Evolutionary conservation across 2,113 vertebrate genomes (phyloP).

Genomic region (Sander lucioperca): DNA sequence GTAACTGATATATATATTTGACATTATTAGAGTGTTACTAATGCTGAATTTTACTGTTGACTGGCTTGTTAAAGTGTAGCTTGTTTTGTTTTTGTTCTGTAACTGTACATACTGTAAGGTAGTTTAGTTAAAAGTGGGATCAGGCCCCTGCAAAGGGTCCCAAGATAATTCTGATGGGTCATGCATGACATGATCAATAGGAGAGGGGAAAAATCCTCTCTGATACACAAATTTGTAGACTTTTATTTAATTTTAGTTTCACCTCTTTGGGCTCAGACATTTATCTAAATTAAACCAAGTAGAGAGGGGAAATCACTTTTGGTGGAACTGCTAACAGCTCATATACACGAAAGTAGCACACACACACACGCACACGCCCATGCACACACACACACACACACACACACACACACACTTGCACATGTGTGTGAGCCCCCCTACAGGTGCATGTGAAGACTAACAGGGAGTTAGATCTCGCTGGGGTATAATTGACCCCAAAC

Average conservation of each 20-base stretch:
- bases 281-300: background rate
- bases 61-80: background rate
- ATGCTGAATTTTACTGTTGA: background rate
- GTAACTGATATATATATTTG: too few relatives aligned
- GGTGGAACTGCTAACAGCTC: background rate
- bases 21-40: too few relatives aligned
- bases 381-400: too few relatives aligned
- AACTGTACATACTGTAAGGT: background rate
- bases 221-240: background rate
- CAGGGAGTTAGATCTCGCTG: background rate
- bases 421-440: background rate
- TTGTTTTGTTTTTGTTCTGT: background rate
- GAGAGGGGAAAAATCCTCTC: background rate
- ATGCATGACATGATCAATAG: background rate
- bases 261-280: background rate
- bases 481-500: background rate
- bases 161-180: background rate
- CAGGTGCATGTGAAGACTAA: background rate
- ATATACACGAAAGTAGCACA: background rate
- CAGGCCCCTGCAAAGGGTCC: background rate
- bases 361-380: too few relatives aligned
- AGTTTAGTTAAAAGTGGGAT: background rate
- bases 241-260: background rate
- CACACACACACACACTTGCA: background rate
- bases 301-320: background rate